These are phyloP conservation scores for Crax fasciolata DNA, from an alignment of 2,797 vertebrate species.

Conservation along the genomic window DNA sequence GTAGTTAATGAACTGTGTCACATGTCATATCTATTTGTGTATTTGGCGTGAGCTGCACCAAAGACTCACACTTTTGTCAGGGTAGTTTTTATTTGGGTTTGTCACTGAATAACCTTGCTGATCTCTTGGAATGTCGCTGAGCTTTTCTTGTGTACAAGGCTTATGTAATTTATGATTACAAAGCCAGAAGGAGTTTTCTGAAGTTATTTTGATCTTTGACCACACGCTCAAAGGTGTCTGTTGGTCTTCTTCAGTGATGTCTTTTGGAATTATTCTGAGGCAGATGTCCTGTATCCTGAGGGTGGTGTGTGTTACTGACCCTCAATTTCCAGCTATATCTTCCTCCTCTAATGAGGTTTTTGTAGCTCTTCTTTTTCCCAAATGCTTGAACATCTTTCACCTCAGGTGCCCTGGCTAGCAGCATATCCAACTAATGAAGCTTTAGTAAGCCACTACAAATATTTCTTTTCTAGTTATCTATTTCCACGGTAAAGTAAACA, in stretches of 20 bases:
- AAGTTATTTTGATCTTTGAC: neutral
- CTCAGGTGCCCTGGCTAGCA: neutral
- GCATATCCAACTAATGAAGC: neutral
- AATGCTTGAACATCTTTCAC: neutral
- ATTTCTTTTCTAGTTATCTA: neutral
- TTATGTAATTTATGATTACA: fast-evolving
- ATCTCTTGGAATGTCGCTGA: neutral
- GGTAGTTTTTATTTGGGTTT: neutral
- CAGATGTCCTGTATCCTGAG: fast-evolving
- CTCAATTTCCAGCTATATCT: fast-evolving
- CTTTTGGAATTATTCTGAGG: neutral
- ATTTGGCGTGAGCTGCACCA: neutral
- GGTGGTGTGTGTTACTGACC: fast-evolving
- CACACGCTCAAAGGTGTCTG: fast-evolving
- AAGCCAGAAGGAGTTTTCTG: neutral
- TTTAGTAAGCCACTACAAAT: neutral
- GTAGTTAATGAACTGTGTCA: neutral
- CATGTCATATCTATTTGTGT: fast-evolving
- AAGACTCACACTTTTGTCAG: fast-evolving
- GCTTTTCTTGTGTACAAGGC: neutral
- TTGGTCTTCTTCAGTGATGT: neutral
- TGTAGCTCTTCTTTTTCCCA: neutral
- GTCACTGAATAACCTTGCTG: neutral
- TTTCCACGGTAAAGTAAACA: neutral
- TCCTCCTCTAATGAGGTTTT: neutral